A percentile compares a stretch with the other conserved stretches of the same genome.
These are phyloP conservation scores for Brachionus calyciflorus DNA, from an alignment of 1,140 invertebrate species.

Conservation along the genomic window DNA sequence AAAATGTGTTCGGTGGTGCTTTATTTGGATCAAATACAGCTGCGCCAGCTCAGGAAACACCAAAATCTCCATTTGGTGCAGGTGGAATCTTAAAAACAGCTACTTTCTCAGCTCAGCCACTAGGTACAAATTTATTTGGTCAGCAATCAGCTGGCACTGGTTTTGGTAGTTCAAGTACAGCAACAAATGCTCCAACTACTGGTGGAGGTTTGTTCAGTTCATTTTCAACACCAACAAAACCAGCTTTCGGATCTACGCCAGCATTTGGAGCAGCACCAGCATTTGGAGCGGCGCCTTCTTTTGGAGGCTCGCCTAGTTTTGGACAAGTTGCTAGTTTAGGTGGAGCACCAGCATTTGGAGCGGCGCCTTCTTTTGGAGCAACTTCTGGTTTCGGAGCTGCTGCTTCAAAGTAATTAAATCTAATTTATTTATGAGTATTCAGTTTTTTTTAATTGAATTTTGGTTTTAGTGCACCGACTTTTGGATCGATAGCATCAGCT, in stretches of 20 bases:
- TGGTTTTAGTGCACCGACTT: not conserved
- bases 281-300: not conserved
- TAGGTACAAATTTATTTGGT: not conserved
- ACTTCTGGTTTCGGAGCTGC: not conserved
- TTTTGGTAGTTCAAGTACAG: not conserved
- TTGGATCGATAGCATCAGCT: not conserved
- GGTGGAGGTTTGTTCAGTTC: not conserved
- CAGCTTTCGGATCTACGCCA: not conserved
- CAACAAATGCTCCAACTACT: not conserved
- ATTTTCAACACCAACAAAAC: not conserved
- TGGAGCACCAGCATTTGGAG: not conserved
- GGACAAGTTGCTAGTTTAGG: constrained; percentile 2
- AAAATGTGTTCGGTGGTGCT: constrained; percentile 4
- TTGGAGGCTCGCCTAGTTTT: not conserved
- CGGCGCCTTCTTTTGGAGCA: not conserved
- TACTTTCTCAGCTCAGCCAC: not conserved
- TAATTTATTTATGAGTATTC: not conserved
- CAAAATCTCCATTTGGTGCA: not conserved
- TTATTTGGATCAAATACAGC: not conserved
- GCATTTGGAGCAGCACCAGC: not conserved
- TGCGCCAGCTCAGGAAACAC: not conserved
- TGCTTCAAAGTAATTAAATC: not conserved
- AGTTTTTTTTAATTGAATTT: not conserved
- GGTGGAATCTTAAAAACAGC: not conserved
- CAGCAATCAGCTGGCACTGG: not conserved